These are phyloP conservation scores for Epinotia brunnichana DNA, from an alignment of 2,888 invertebrate genomes.

Conservation along the genomic window DNA sequence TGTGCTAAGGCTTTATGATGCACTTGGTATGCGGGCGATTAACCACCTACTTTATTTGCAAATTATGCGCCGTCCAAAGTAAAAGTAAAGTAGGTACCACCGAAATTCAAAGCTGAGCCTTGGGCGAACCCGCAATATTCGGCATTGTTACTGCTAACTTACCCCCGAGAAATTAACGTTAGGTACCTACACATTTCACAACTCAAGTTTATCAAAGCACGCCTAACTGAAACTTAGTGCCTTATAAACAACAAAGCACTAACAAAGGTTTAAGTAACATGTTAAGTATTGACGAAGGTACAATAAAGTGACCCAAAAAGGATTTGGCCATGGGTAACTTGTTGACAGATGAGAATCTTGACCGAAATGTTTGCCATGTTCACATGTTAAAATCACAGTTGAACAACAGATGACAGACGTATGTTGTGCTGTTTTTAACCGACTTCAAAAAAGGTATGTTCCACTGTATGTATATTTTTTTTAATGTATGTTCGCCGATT, in stretches of 20 bases:
- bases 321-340: not conserved
- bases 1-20: slow-evolving; percentile 14
- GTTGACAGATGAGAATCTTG: too few species aligned
- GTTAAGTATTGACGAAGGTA: not conserved
- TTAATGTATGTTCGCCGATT: too few species aligned
- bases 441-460: too few species aligned
- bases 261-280: not conserved
- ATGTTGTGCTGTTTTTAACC: too few species aligned
- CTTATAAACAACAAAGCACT: not conserved
- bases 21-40: slow-evolving; percentile 37
- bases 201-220: slow-evolving; percentile 29
- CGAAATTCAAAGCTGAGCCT: slow-evolving; percentile 32
- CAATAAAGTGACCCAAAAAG: not conserved
- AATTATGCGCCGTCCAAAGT: slow-evolving; percentile 36
- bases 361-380: too few species aligned
- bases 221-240: not conserved
- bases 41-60: slow-evolving; percentile 34
- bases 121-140: slow-evolving; percentile 23
- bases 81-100: slow-evolving; percentile 27
- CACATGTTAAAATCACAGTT: too few species aligned
- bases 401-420: too few species aligned
- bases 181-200: slow-evolving; percentile 31
- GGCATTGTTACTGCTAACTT: slow-evolving; percentile 20
- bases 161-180: slow-evolving; percentile 13
- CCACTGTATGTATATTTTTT: too few species aligned